Evolutionary conservation across 1,140 invertebrate genomes (phyloP).

Genomic region (Meloidogyne exigua): DNA sequence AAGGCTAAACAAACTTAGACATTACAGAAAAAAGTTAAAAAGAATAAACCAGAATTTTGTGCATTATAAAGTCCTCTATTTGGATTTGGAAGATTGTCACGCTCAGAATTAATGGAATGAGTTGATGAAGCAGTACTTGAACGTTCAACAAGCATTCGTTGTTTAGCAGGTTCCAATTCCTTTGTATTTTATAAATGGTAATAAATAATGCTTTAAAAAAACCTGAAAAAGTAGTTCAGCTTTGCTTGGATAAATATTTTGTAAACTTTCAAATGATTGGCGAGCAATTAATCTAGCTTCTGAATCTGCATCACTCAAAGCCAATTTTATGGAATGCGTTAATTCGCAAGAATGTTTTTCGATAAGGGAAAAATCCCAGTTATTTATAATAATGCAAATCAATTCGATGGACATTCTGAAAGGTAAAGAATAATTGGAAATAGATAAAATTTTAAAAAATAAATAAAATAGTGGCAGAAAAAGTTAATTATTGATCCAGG

Average conservation of each 20-base stretch:
- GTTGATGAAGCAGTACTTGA: constrained; percentile 54
- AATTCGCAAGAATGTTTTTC: constrained; percentile 78
- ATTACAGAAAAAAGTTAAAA: constrained; percentile 55
- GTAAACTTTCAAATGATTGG: constrained; percentile 81
- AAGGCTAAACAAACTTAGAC: constrained; percentile 26
- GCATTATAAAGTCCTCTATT: constrained; percentile 33
- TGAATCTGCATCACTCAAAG: constrained; percentile 85
- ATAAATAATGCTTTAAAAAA: no score
- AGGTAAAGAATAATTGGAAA: constrained; percentile 12
- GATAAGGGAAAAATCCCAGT: constrained; percentile 78
- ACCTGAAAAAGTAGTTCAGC: constrained; percentile 78
- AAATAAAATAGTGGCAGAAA: no score
- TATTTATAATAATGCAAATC: constrained; percentile 77
- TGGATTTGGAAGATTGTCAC: constrained; percentile 36
- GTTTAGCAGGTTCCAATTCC: constrained; percentile 79
- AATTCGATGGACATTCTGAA: constrained; percentile 65
- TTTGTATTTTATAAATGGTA: constrained; percentile 18
- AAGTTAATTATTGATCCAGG: no score
- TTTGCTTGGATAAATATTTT: constrained; percentile 82
- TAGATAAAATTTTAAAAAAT: no score
- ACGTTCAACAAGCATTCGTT: constrained; percentile 77
- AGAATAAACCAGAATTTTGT: constrained; percentile 37
- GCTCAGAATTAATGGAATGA: constrained; percentile 63
- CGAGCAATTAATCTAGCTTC: constrained; percentile 73
- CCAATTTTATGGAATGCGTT: constrained; percentile 81